These are phyloP conservation scores for Cheilosia scutellata DNA, from an alignment of 2,888 invertebrate species.

Conservation along the genomic window DNA sequence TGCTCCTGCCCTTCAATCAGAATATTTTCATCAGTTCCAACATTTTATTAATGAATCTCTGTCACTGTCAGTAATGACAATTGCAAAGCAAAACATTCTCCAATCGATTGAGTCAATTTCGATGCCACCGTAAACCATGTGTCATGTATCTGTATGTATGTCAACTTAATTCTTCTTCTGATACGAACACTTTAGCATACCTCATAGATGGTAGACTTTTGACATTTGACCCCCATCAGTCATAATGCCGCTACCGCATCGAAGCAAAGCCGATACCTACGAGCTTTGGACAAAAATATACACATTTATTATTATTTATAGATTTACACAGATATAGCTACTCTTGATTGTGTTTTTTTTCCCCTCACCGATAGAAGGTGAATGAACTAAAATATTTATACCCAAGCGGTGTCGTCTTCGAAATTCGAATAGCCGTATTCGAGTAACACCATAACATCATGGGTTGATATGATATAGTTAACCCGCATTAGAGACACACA, in stretches of 20 bases:
- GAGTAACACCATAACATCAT: not conserved
- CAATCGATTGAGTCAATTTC: too few relatives aligned
- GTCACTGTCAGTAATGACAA: too few relatives aligned
- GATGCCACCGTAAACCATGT: too few relatives aligned
- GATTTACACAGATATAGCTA: not conserved
- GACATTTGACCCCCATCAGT: constrained; percentile 6
- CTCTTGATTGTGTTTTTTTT: not conserved
- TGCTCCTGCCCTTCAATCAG: too few relatives aligned
- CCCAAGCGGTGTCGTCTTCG: not conserved
- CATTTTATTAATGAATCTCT: too few relatives aligned
- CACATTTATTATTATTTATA: constrained; percentile 16
- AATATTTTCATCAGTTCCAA: too few relatives aligned
- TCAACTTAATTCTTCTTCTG: too few relatives aligned
- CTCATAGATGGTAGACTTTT: constrained; percentile 24
- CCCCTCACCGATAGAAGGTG: not conserved
- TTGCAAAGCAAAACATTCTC: too few relatives aligned
- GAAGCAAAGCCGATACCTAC: not conserved
- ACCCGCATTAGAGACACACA: constrained; percentile 21
- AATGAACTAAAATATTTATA: constrained; percentile 30
- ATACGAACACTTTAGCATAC: too few relatives aligned
- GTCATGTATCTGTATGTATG: too few relatives aligned
- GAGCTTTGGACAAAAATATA: constrained; percentile 2
- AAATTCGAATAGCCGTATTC: not conserved
- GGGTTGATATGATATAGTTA: constrained; percentile 6
- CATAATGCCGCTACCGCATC: not conserved